These are phyloP conservation scores for Platichthys stellatus DNA, from an alignment of 2,113 vertebrate genomes.

Conservation along the genomic window DNA sequence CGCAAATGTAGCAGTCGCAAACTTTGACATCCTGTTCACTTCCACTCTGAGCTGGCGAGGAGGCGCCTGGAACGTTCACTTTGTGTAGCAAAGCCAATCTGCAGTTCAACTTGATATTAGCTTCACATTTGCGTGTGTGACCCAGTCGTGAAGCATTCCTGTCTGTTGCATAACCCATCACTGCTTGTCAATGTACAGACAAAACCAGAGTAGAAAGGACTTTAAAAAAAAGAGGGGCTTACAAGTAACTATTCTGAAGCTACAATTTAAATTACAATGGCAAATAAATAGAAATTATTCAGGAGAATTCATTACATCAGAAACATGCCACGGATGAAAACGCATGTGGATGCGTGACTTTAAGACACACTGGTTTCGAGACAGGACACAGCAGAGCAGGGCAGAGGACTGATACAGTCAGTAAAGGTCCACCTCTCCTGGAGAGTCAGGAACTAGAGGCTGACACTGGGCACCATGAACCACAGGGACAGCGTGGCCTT, in stretches of 20 bases:
- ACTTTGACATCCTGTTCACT: neutral
- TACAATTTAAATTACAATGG: constrained; percentile 38
- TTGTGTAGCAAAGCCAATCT: neutral
- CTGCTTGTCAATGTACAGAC: constrained; percentile 5
- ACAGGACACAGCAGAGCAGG: constrained; percentile 27
- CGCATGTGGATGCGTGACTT: neutral
- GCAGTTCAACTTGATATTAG: neutral
- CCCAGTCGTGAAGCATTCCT: neutral
- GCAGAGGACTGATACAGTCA: constrained; percentile 93
- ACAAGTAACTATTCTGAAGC: neutral
- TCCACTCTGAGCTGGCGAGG: neutral
- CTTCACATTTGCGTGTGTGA: neutral
- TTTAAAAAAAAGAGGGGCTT: neutral
- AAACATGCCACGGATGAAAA: constrained; percentile 13
- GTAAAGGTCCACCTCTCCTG: constrained; percentile 80
- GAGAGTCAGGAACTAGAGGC: constrained; percentile 76
- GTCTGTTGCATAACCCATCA: neutral
- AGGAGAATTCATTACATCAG: neutral
- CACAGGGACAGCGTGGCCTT: constrained; percentile 17
- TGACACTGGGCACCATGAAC: neutral
- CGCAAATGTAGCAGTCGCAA: neutral
- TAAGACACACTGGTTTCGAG: neutral
- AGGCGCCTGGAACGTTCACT: neutral
- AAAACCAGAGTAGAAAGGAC: neutral
- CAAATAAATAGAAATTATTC: constrained; percentile 57